Evolutionary conservation across 2,113 vertebrate genomes (phyloP).

Genomic region (Hyla sarda): DNA sequence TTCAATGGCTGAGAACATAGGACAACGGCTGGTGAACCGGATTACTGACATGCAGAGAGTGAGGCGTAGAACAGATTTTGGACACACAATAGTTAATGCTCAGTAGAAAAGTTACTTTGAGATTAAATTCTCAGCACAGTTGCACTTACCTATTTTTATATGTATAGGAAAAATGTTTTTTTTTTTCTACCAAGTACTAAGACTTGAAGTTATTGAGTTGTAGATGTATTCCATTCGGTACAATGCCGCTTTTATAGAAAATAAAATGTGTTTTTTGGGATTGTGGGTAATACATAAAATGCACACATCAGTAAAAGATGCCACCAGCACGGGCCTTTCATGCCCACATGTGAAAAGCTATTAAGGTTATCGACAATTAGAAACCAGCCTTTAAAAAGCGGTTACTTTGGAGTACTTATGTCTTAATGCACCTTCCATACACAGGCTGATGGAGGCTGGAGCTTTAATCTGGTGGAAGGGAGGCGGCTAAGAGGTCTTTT

Average conservation of each 20-base stretch:
- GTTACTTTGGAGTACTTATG: conserved; percentile 38
- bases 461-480: conserved; percentile 62
- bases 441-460: conserved; percentile 24
- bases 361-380: conserved; percentile 43
- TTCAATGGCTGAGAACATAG: too few species aligned
- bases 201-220: not conserved
- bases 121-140: not conserved
- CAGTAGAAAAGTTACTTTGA: not conserved
- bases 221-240: not conserved
- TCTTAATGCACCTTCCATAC: conserved; percentile 52
- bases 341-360: conserved; percentile 47
- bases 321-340: conserved; percentile 13
- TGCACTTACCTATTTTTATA: not conserved
- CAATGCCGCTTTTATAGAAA: not conserved
- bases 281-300: not conserved
- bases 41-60: too few species aligned
- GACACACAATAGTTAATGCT: not conserved
- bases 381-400: conserved; percentile 13
- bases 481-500: conserved; percentile 73
- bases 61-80: not conserved
- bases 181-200: not conserved
- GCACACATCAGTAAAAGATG: not conserved
- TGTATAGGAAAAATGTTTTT: not conserved
- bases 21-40: too few species aligned
- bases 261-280: not conserved